These are phyloP conservation scores for Coremacera marginata DNA, from an alignment of 2,888 invertebrate species.

Conservation along the genomic window DNA sequence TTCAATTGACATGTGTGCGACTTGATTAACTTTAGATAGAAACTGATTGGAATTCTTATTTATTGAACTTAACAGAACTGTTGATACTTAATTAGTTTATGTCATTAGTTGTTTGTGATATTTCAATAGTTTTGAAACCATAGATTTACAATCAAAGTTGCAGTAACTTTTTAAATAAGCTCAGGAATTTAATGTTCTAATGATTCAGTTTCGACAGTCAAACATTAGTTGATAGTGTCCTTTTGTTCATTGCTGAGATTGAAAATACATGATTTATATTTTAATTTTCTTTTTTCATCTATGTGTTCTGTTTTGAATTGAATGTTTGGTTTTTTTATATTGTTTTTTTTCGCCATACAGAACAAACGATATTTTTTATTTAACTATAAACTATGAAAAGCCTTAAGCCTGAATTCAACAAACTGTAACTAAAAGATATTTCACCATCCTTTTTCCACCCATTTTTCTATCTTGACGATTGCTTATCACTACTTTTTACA, in stretches of 20 bases:
- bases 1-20: slow-evolving; percentile 23
- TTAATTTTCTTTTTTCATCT: slow-evolving; percentile 23
- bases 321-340: slow-evolving; percentile 48
- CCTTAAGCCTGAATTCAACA: no score
- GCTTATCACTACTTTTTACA: no score
- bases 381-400: slow-evolving; percentile 50
- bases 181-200: slow-evolving; percentile 33
- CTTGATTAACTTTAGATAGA: slow-evolving; percentile 6
- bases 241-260: no score
- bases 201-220: slow-evolving; percentile 18
- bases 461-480: no score
- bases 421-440: no score
- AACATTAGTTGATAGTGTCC: slow-evolving; percentile 33
- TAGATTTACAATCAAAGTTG: slow-evolving; percentile 42
- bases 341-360: slow-evolving; percentile 16
- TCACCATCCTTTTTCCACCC: no score
- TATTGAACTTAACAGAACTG: slow-evolving; percentile 3
- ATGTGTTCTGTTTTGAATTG: slow-evolving; percentile 48
- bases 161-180: slow-evolving; percentile 42
- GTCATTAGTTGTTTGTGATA: background rate
- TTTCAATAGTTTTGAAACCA: slow-evolving; percentile 42
- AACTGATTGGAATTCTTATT: background rate
- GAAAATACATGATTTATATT: slow-evolving; percentile 19
- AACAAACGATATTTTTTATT: slow-evolving; percentile 50
- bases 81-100: no score